These are phyloP conservation scores for Drosophila ezoana DNA, from an alignment of 2,888 invertebrate species.

Conservation along the genomic window DNA sequence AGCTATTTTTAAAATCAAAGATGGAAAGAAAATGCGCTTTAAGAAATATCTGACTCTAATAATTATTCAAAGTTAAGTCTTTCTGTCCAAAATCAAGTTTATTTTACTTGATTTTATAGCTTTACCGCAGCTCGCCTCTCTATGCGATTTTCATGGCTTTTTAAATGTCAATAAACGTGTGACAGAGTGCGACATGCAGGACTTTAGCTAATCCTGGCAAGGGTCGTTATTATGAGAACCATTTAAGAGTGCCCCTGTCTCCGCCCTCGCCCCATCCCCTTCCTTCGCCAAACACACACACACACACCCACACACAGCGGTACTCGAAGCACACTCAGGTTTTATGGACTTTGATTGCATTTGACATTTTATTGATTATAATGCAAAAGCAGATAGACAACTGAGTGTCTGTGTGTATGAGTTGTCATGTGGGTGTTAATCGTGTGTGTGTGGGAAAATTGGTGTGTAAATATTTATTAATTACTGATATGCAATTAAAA, in stretches of 20 bases:
- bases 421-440: conserved; percentile 3
- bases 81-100: too few relatives aligned
- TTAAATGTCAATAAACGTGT: neutral
- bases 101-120: too few relatives aligned
- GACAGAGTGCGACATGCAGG: neutral
- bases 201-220: neutral
- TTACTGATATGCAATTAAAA: conserved; percentile 69
- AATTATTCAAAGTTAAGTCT: too few relatives aligned
- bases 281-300: neutral
- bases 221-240: neutral
- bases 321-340: conserved; percentile 3
- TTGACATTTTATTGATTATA: conserved; percentile 68
- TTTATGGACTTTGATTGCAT: conserved; percentile 64
- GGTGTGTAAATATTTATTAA: conserved; percentile 61
- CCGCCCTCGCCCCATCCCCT: too few relatives aligned
- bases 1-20: neutral
- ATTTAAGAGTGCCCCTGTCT: too few relatives aligned
- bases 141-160: neutral
- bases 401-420: neutral
- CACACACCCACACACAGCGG: neutral
- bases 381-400: conserved; percentile 14
- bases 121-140: neutral
- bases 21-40: too few relatives aligned
- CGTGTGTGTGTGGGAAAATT: conserved; percentile 1
- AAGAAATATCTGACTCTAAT: too few relatives aligned